Percentiles rank a stretch among this genome's conserved stretches.
phyloP scores from a whole-genome alignment of 1,140 invertebrate genomes.

The Agraylea sexmaculata region DNA sequence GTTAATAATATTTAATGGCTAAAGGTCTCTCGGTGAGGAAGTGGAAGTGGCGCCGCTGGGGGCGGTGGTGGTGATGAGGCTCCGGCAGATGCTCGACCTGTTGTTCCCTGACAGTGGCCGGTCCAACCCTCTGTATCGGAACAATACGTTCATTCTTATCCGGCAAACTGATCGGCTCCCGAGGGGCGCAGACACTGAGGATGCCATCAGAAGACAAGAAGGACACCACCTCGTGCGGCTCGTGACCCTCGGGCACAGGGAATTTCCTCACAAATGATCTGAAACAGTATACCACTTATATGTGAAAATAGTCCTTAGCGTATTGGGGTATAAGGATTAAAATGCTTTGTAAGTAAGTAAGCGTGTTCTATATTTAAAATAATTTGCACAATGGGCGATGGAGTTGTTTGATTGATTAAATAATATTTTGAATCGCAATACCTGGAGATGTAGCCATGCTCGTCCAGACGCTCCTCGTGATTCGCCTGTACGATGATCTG shows the following conservation, averaged over 20 bases:
- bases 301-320: too few species aligned
- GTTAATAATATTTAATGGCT: too few species aligned
- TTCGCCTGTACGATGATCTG: conserved; percentile 55
- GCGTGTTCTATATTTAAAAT: too few species aligned
- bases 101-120: conserved; percentile 16
- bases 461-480: conserved; percentile 53
- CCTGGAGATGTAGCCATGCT: conserved; percentile 45
- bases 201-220: conserved; percentile 62
- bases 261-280: conserved; percentile 61
- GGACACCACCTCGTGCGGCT: conserved; percentile 53
- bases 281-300: too few species aligned
- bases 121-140: conserved; percentile 30
- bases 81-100: conserved; percentile 9
- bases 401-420: too few species aligned
- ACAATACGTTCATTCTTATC: conserved; percentile 34
- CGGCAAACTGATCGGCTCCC: conserved; percentile 33
- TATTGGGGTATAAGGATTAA: too few species aligned
- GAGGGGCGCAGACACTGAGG: conserved; percentile 52
- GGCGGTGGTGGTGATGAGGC: neutral
- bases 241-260: conserved; percentile 48
- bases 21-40: too few species aligned
- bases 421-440: too few species aligned
- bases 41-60: too few species aligned
- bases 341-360: too few species aligned
- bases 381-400: too few species aligned